These are phyloP conservation scores for Mesembrinibis cayennensis DNA, from an alignment of 2,113 vertebrate species.

Conservation along the genomic window DNA sequence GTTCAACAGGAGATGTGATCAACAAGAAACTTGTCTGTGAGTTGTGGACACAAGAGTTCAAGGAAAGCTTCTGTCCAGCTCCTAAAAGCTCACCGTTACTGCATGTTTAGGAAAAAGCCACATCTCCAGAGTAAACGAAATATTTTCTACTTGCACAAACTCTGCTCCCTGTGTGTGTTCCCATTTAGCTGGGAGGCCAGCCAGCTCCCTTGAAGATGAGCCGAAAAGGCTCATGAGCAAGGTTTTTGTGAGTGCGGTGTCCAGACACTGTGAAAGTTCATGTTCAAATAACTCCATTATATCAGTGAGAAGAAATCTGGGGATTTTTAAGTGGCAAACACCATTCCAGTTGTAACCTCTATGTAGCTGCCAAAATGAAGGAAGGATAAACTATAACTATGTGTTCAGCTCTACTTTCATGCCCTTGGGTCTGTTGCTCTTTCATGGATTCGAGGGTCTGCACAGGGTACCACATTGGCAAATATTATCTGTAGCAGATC, in stretches of 20 bases:
- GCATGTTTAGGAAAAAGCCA: not conserved
- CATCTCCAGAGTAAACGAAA: not conserved
- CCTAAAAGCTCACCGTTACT: not conserved
- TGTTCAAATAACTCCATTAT: not conserved
- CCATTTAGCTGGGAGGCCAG: not conserved
- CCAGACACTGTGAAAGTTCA: not conserved
- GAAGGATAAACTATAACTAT: not conserved
- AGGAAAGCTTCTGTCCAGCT: not conserved
- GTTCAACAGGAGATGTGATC: not conserved
- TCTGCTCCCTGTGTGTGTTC: not conserved
- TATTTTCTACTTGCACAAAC: not conserved
- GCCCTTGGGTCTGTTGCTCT: not conserved
- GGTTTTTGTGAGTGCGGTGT: not conserved
- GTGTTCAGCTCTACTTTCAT: not conserved
- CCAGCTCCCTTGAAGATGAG: not conserved
- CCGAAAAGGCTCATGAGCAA: not conserved
- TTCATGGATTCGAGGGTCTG: not conserved
- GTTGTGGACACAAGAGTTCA: not conserved
- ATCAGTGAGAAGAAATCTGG: not conserved
- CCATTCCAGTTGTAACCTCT: not conserved
- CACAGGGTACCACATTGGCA: not conserved
- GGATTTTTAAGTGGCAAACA: not conserved
- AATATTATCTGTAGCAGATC: not conserved
- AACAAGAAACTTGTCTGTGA: not conserved
- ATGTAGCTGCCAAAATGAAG: not conserved